These are phyloP conservation scores for Empidonax traillii DNA, from an alignment of 2,113 vertebrate species.

Conservation along the genomic window DNA sequence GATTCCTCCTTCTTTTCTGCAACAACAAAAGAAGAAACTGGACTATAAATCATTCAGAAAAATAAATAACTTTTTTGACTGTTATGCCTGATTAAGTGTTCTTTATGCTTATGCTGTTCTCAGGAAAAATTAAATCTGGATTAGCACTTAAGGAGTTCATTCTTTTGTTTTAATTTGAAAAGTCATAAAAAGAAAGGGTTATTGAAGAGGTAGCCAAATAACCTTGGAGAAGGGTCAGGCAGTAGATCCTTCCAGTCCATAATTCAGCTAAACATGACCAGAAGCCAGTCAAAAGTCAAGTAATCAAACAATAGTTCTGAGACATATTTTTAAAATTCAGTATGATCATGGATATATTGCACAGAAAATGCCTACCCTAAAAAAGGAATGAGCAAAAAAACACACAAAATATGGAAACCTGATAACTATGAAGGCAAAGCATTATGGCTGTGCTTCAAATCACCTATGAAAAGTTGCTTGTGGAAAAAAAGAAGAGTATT, in stretches of 20 bases:
- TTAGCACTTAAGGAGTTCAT: neutral
- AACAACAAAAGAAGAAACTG: slow-evolving; percentile 16
- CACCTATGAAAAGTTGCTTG: neutral
- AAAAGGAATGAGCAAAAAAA: neutral
- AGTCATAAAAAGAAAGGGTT: neutral
- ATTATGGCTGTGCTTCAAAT: neutral
- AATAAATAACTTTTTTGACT: slow-evolving; percentile 24
- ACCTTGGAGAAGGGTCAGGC: neutral
- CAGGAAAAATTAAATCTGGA: slow-evolving; percentile 1
- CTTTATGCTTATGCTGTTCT: slow-evolving; percentile 4
- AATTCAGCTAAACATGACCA: neutral
- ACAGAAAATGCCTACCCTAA: neutral
- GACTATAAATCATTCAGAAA: slow-evolving; percentile 34
- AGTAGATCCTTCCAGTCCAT: neutral
- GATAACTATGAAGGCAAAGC: neutral
- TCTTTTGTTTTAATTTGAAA: neutral
- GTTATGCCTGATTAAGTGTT: slow-evolving; percentile 21
- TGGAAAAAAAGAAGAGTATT: neutral
- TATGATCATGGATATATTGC: neutral
- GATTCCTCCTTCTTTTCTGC: slow-evolving; percentile 25
- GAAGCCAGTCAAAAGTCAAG: slow-evolving; percentile 9
- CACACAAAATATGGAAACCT: slow-evolving; percentile 6
- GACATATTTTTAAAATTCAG: neutral
- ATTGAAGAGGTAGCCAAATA: neutral
- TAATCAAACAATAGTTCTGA: neutral